Evolutionary conservation across 2,797 vertebrate genomes (phyloP).

Genomic region (Netta rufina): DNA sequence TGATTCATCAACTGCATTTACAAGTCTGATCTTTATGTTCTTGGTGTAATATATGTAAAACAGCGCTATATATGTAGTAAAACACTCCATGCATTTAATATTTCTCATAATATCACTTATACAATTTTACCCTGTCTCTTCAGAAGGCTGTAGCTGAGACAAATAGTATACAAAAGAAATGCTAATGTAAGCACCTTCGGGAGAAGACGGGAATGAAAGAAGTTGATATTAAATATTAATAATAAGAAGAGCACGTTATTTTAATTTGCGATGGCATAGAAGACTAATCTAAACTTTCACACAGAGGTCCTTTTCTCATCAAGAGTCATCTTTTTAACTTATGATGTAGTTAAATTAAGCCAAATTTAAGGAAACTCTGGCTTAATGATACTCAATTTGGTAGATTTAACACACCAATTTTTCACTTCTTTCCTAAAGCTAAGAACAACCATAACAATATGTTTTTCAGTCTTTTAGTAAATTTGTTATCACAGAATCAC

Average conservation of each 20-base stretch:
- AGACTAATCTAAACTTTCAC: background rate
- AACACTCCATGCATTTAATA: background rate
- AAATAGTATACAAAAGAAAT: background rate
- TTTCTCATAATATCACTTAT: background rate
- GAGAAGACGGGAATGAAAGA: background rate
- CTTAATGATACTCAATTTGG: background rate
- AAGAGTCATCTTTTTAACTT: background rate
- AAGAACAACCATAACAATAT: background rate
- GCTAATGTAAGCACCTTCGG: conserved; percentile 39
- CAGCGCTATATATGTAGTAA: background rate
- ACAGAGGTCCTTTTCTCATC: background rate
- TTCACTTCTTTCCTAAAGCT: background rate
- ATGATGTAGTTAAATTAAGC: background rate
- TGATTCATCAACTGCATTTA: background rate
- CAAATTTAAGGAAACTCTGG: background rate
- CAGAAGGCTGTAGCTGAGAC: background rate
- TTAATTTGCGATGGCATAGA: background rate
- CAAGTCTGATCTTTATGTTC: background rate
- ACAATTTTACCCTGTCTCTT: background rate
- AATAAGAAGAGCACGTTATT: background rate
- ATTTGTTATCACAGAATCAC: background rate
- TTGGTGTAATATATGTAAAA: background rate
- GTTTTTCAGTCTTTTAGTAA: background rate
- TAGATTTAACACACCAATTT: background rate
- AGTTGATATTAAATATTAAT: conserved; percentile 27